Conservation (phyloP, 2,113 vertebrate species). For the Girardinichthys multiradiatus region DNA sequence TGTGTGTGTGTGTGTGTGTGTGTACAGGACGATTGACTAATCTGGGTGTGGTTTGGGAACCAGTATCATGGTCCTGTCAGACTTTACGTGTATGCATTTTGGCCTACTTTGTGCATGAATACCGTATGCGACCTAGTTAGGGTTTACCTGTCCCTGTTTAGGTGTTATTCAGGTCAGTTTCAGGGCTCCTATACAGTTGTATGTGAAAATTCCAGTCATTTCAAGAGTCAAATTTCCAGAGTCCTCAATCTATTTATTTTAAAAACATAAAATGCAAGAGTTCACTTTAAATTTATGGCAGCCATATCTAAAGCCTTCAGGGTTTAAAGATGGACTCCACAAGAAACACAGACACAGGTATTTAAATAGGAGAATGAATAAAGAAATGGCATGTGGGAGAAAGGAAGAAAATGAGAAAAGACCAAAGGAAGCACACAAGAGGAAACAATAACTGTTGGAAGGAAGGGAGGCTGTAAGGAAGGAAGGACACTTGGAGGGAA, state of each 20-base stretch:
- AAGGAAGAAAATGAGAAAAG: not conserved
- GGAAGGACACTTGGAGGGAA: not conserved
- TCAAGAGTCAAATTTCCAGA: not conserved
- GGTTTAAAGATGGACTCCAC: no score
- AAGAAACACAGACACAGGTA: no score
- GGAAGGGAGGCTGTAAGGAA: no score
- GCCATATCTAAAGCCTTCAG: not conserved
- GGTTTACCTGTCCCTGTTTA: conserved; percentile 60
- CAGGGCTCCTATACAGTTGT: not conserved
- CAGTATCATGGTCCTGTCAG: conserved; percentile 25
- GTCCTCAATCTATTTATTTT: not conserved
- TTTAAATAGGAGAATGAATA: not conserved
- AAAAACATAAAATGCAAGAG: not conserved
- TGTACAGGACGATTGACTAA: conserved; percentile 18
- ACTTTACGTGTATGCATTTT: conserved; percentile 52
- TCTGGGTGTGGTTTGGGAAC: conserved; percentile 35
- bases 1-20: not conserved
- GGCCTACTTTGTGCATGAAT: conserved; percentile 72
- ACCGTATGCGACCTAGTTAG: conserved; percentile 67
- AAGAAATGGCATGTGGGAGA: not conserved
- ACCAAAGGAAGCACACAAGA: not conserved
- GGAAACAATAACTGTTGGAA: not conserved
- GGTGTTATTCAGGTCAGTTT: conserved; percentile 63
- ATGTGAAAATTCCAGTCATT: not conserved
- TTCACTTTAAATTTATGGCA: not conserved